phyloP scores from a whole-genome alignment of 2,888 invertebrate species.

The Eurytoma adleriae region DNA sequence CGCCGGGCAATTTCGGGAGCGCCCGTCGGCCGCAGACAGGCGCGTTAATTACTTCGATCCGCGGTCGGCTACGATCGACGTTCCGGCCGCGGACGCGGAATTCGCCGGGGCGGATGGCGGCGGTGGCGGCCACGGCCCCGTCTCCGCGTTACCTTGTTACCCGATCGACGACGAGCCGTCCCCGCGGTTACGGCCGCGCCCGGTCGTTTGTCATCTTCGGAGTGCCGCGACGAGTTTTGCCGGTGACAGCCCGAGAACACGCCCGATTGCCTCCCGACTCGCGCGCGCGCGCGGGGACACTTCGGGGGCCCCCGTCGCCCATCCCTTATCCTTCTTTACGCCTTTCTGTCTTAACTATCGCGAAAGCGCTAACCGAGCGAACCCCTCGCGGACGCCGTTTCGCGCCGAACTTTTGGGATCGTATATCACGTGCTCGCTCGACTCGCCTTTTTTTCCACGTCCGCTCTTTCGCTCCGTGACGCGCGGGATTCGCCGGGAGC shows the following conservation, averaged over 20 bases:
- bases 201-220: conserved; percentile 58
- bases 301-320: not conserved
- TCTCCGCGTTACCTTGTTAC: conserved; percentile 50
- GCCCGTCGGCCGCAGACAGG: conserved; percentile 52
- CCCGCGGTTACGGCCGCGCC: conserved; percentile 47
- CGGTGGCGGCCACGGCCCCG: not conserved
- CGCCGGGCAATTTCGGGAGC: conserved; percentile 38
- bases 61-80: conserved; percentile 51
- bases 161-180: conserved; percentile 47
- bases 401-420: conserved; percentile 27
- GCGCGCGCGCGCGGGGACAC: not conserved
- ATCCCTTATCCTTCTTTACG: conserved; percentile 14
- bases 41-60: conserved; percentile 58
- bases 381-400: not conserved
- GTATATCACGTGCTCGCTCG: conserved; percentile 13
- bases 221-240: conserved; percentile 48
- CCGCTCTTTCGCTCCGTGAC: not conserved
- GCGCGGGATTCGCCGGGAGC: not conserved
- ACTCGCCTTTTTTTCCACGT: not conserved
- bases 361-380: not conserved
- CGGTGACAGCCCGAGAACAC: conserved; percentile 53
- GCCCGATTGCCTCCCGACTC: conserved; percentile 36
- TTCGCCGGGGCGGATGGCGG: no score
- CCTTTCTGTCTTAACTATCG: conserved; percentile 23
- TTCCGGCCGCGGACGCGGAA: conserved; percentile 6